These are phyloP conservation scores for Hemicrepidius hirtus DNA, from an alignment of 2,888 invertebrate genomes.

Conservation along the genomic window DNA sequence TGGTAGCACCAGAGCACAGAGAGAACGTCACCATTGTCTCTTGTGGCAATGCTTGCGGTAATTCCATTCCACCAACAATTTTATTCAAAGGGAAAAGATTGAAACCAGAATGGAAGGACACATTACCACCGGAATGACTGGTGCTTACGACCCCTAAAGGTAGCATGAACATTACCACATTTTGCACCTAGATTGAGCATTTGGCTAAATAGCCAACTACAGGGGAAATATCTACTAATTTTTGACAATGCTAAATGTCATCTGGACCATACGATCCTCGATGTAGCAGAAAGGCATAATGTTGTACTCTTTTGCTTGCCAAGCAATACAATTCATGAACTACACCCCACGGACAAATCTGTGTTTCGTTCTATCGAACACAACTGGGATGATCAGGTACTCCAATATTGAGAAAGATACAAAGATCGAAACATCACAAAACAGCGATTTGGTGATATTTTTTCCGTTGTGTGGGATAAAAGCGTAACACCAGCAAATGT, in stretches of 20 bases:
- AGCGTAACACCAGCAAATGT: slow-evolving; percentile 1
- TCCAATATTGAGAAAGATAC: slow-evolving; percentile 60
- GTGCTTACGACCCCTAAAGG: slow-evolving; percentile 60
- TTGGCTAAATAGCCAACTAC: slow-evolving; percentile 57
- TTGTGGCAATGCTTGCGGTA: slow-evolving; percentile 63
- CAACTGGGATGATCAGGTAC: slow-evolving; percentile 65
- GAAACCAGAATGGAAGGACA: slow-evolving; percentile 58
- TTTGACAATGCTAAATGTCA: slow-evolving; percentile 64
- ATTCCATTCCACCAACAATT: slow-evolving; percentile 62
- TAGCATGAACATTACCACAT: slow-evolving; percentile 56
- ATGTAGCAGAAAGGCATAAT: slow-evolving; percentile 60
- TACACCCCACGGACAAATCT: slow-evolving; percentile 65
- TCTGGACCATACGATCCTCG: slow-evolving; percentile 62
- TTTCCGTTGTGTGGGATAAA: slow-evolving; percentile 56
- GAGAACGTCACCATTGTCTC: slow-evolving; percentile 64
- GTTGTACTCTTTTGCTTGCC: slow-evolving; percentile 65
- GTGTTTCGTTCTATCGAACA: slow-evolving; percentile 63
- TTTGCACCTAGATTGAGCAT: slow-evolving; percentile 58
- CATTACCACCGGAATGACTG: slow-evolving; percentile 57
- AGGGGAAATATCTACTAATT: slow-evolving; percentile 57
- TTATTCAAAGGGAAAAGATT: slow-evolving; percentile 61
- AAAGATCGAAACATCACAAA: slow-evolving; percentile 60
- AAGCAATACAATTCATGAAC: slow-evolving; percentile 66
- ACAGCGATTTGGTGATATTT: slow-evolving; percentile 60
- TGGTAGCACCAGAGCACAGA: slow-evolving; percentile 62